These are phyloP conservation scores for Platalea minor DNA, from an alignment of 2,797 vertebrate genomes.

Conservation along the genomic window DNA sequence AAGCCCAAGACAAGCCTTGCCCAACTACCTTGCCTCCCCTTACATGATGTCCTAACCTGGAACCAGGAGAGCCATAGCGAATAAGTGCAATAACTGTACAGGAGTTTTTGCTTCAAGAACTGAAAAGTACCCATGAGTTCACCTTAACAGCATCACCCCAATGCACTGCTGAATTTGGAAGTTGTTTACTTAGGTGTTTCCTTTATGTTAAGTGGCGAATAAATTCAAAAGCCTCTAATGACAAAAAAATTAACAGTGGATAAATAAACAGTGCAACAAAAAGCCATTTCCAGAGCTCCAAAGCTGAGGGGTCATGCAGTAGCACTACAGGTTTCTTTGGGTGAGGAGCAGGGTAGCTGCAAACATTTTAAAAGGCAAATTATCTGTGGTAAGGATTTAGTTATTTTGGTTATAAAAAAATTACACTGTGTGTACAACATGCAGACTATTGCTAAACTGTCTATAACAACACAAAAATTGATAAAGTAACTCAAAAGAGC, in stretches of 20 bases:
- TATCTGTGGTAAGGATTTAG: neutral
- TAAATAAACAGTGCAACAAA: neutral
- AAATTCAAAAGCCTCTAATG: neutral
- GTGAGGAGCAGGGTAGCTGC: neutral
- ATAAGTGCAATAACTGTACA: neutral
- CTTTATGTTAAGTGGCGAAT: neutral
- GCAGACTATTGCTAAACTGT: neutral
- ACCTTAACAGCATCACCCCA: neutral
- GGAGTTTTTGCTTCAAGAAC: neutral
- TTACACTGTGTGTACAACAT: neutral
- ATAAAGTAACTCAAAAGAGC: neutral
- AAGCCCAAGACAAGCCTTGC: neutral
- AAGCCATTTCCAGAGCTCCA: neutral
- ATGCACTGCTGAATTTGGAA: neutral
- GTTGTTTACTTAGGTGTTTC: neutral
- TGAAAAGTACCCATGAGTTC: neutral
- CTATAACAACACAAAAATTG: neutral
- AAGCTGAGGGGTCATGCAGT: neutral
- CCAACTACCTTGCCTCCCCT: neutral
- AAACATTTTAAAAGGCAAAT: neutral
- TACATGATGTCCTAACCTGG: accelerated
- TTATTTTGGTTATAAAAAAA: neutral
- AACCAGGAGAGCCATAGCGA: neutral
- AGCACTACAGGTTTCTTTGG: neutral
- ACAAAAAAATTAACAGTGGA: neutral